These are phyloP conservation scores for Chlamydotis undulata DNA, from an alignment of 2,113 vertebrate species.

Conservation along the genomic window DNA sequence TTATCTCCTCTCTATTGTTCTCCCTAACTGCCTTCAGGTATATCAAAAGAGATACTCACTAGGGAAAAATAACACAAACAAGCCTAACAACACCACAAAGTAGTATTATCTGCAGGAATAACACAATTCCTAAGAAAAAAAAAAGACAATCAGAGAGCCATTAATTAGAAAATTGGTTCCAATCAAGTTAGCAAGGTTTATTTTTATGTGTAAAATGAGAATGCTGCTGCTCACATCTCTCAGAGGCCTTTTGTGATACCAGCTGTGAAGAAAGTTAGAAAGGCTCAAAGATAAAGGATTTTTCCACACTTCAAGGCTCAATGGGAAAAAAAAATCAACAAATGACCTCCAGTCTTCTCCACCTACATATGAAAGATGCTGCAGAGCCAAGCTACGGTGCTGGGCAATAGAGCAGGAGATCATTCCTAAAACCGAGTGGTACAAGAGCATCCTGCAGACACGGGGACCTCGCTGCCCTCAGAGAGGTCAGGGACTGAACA, in stretches of 20 bases:
- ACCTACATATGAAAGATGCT: rapidly evolving
- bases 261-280: neutral
- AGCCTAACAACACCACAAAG: neutral
- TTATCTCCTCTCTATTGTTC: neutral
- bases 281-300: neutral
- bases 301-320: neutral
- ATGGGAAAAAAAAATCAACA: neutral
- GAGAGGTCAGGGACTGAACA: neutral
- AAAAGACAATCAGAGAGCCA: neutral
- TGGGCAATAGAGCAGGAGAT: neutral
- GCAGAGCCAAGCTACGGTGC: rapidly evolving
- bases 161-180: constrained; percentile 33
- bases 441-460: neutral
- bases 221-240: neutral
- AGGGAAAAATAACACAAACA: neutral
- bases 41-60: neutral
- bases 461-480: neutral
- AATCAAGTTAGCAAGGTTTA: neutral
- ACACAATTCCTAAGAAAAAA: neutral
- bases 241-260: neutral
- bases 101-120: neutral
- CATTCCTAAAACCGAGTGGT: rapidly evolving
- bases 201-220: neutral
- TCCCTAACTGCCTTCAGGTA: neutral
- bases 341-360: neutral